Evolutionary conservation across 2,888 invertebrate species (phyloP).

Genomic region (Dichetophora obliterata): DNA sequence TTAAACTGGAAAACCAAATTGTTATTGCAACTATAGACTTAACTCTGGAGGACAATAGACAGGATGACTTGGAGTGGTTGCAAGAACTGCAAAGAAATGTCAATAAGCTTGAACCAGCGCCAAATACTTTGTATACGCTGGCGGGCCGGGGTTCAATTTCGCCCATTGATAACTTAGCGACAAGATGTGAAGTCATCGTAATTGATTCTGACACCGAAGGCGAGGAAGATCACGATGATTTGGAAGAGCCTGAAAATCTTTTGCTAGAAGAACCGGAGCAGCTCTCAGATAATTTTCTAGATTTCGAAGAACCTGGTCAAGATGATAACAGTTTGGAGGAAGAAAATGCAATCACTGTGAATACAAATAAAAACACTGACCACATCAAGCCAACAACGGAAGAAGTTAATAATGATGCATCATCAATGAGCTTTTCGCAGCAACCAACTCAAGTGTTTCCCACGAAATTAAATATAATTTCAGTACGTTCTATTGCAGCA

Average conservation of each 20-base stretch:
- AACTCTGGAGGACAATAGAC: conserved; percentile 49
- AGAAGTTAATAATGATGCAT: background rate
- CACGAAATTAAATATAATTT: background rate
- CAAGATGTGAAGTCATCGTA: conserved; percentile 35
- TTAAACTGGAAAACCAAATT: conserved; percentile 37
- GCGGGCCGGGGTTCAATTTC: background rate
- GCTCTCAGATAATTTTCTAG: background rate
- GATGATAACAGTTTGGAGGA: background rate
- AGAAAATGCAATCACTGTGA: background rate
- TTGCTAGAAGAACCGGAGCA: conserved; percentile 4
- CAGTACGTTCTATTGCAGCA: conserved; percentile 13
- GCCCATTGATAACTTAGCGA: background rate
- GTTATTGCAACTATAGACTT: conserved; percentile 39
- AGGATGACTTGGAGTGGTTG: conserved; percentile 41
- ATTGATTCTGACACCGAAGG: conserved; percentile 44
- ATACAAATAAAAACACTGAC: background rate
- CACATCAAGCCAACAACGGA: background rate
- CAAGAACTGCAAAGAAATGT: conserved; percentile 21
- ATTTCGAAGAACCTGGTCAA: background rate
- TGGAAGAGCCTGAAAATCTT: background rate
- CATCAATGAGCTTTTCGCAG: background rate
- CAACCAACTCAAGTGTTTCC: background rate
- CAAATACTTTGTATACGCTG: background rate
- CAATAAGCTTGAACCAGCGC: conserved; percentile 12
- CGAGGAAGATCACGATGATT: background rate